Percentiles rank a stretch among this genome's conserved stretches.
Conservation (phyloP, 2,113 vertebrate species). For the Trinectes maculatus region DNA sequence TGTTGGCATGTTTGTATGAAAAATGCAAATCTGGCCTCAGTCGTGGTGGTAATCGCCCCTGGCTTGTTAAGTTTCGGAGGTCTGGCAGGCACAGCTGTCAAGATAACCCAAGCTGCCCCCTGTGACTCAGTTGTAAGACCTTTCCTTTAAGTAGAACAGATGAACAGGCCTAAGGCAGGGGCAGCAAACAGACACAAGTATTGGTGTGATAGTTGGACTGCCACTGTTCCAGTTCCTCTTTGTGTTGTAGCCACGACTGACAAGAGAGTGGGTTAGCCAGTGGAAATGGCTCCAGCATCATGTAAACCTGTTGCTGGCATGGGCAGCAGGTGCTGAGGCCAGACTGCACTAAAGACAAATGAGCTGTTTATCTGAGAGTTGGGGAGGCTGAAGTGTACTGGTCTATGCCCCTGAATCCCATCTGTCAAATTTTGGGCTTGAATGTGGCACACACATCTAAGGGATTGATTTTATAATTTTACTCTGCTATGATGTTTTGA, state of each 20-base stretch:
- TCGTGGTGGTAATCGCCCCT: constrained; percentile 37
- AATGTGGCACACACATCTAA: too few relatives aligned
- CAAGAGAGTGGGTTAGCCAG: background rate
- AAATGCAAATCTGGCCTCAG: constrained; percentile 51
- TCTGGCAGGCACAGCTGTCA: constrained; percentile 51
- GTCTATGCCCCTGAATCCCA: constrained; percentile 59
- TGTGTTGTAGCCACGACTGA: constrained; percentile 25
- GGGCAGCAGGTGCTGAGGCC: constrained; percentile 43
- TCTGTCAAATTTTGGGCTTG: constrained; percentile 50
- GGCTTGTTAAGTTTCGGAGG: constrained; percentile 39
- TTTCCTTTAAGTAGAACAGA: constrained; percentile 17
- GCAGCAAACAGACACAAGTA: background rate
- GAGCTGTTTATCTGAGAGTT: constrained; percentile 68
- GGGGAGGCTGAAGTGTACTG: constrained; percentile 43
- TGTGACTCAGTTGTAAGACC: constrained; percentile 14
- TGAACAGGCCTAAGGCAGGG: background rate
- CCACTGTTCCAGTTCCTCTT: constrained; percentile 10
- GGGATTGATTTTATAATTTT: too few relatives aligned
- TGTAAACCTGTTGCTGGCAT: constrained; percentile 48
- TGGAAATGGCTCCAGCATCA: constrained; percentile 48
- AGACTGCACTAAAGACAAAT: constrained; percentile 61
- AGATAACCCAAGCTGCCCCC: constrained; percentile 49
- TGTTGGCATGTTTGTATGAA: constrained; percentile 53
- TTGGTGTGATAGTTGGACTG: constrained; percentile 11
- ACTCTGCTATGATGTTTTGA: background rate